A percentile compares a stretch with the other conserved stretches of the same genome.
Evolutionary conservation across 2,113 vertebrate genomes (phyloP).

Genomic region (Pseudorectes ferrugineus): DNA sequence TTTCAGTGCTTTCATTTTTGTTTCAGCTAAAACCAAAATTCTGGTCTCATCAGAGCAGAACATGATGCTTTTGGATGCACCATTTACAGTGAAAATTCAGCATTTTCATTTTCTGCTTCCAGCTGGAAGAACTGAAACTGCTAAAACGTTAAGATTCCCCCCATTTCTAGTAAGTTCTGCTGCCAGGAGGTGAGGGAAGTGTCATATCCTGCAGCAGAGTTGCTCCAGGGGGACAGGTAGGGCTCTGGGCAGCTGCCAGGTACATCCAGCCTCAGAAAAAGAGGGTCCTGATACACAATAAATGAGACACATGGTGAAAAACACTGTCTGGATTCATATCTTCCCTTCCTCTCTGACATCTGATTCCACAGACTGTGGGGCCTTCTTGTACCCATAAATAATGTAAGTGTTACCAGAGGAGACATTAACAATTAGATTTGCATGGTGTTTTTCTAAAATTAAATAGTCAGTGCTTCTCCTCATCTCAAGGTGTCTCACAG

Average conservation of each 20-base stretch:
- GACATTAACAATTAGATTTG: background rate
- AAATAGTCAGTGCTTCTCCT: background rate
- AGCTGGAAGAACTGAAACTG: background rate
- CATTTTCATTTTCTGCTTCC: background rate
- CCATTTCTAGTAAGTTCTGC: background rate
- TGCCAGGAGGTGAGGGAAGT: background rate
- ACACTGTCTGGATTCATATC: background rate
- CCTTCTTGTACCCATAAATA: background rate
- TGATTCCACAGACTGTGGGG: background rate
- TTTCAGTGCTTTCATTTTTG: background rate
- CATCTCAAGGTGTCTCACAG: background rate
- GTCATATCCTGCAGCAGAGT: background rate
- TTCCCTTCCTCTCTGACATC: background rate
- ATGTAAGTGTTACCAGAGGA: background rate
- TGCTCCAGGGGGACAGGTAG: background rate
- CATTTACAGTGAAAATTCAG: background rate
- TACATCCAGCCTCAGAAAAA: background rate
- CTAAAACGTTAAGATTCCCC: accelerated
- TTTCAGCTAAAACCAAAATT: background rate
- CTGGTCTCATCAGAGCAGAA: background rate
- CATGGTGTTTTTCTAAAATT: background rate
- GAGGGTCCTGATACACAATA: background rate
- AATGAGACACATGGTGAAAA: background rate
- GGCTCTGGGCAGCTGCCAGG: background rate
- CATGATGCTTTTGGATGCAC: background rate